phyloP scores from a whole-genome alignment of 2,888 invertebrate genomes.

The Sthenelais limicola region DNA sequence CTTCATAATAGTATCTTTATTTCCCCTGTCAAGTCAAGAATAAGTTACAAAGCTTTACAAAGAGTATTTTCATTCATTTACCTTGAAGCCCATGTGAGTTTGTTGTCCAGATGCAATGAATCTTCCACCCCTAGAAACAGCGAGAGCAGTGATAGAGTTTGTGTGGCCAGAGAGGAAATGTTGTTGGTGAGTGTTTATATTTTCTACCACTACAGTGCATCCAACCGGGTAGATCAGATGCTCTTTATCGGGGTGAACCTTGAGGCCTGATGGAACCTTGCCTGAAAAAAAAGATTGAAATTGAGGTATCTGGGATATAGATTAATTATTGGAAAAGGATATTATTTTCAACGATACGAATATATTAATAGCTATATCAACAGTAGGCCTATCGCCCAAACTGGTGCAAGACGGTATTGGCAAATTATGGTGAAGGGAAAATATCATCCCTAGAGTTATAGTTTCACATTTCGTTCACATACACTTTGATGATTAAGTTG shows the following conservation, averaged over 20 bases:
- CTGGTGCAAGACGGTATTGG: background rate
- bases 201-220: conserved; percentile 71
- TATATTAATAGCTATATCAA: background rate
- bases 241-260: conserved; percentile 70
- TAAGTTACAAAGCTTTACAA: too few relatives aligned
- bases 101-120: conserved; percentile 91
- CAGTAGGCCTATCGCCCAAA: background rate
- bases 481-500: too few relatives aligned
- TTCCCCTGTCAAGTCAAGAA: too few relatives aligned
- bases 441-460: too few relatives aligned
- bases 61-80: too few relatives aligned
- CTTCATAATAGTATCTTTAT: too few relatives aligned
- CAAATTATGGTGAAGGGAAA: too few relatives aligned
- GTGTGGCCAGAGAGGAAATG: conserved; percentile 71
- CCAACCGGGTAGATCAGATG: conserved; percentile 72
- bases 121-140: conserved; percentile 80
- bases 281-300: conserved; percentile 42
- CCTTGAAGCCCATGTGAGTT: conserved; percentile 92
- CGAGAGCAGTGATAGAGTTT: conserved; percentile 71
- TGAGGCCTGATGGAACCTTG: conserved; percentile 60
- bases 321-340: background rate
- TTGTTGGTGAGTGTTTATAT: conserved; percentile 64
- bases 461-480: too few relatives aligned
- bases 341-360: background rate
- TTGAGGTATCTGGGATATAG: background rate